These are phyloP conservation scores for Staurois parvus DNA, from an alignment of 2,797 vertebrate species.

Conservation along the genomic window DNA sequence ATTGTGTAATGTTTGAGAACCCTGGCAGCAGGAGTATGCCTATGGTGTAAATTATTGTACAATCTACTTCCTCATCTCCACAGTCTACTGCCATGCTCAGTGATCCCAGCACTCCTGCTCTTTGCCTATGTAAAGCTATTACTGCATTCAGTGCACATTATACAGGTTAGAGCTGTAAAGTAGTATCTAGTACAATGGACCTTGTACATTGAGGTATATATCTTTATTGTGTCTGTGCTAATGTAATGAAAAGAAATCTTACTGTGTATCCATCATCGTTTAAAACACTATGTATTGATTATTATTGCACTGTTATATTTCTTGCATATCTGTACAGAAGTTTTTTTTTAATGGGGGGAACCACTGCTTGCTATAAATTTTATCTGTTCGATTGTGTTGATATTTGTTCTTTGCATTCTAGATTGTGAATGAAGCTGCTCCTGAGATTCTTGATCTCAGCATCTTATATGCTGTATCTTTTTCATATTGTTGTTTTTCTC, in stretches of 20 bases:
- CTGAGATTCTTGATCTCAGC: conserved; percentile 28
- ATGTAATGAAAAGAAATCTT: conserved; percentile 60
- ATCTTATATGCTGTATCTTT: conserved; percentile 68
- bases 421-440: conserved; percentile 49
- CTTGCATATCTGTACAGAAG: conserved; percentile 76
- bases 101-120: conserved; percentile 59
- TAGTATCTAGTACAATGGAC: conserved; percentile 59
- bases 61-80: conserved; percentile 66
- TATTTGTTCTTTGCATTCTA: conserved; percentile 75
- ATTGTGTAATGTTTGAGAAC: conserved; percentile 14
- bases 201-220: conserved; percentile 43
- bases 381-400: conserved; percentile 49
- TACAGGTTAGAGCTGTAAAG: conserved; percentile 66
- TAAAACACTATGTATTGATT: conserved; percentile 69
- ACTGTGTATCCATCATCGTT: conserved; percentile 76
- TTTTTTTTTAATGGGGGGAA: conserved; percentile 66
- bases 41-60: conserved; percentile 61
- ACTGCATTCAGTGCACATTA: conserved; percentile 61
- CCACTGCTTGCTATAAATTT: conserved; percentile 72
- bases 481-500: conserved; percentile 8
- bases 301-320: conserved; percentile 76
- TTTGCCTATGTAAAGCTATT: conserved; percentile 64
- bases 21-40: neutral
- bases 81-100: conserved; percentile 66
- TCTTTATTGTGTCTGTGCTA: conserved; percentile 59